Evolutionary conservation across 2,797 vertebrate genomes (phyloP), one percentile per base, ranked within the genome.

Genomic region (Oryzias sinensis): DNA sequence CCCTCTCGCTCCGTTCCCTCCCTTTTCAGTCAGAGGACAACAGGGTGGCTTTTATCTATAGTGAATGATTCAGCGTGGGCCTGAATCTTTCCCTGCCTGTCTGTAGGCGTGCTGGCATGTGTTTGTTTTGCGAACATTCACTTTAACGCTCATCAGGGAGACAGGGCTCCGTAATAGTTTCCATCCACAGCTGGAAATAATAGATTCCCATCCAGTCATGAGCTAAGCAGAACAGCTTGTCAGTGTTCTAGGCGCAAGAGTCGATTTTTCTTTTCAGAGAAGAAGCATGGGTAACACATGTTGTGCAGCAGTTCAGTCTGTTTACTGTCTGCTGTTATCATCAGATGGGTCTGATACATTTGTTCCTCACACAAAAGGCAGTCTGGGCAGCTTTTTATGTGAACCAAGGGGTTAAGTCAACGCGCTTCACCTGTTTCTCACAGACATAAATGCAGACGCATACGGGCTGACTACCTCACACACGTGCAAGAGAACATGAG

Each of bases 101-200:
- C 45, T 6, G 78, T 74, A 59, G 72, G 74, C 68, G 60, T 82
- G 77, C 59, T 6, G 13, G 47, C 47, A 29, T 53, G 56, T 50
- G 51, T 58, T 66, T 61, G 37, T 70, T 63, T 20, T 59, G 70
- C 65, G 24, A 25, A 77, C 59, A 41, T 67, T 71, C 74, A 81
- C 83, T 86, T 75, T 74, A 70, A 68, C 68, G 70, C 86, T 88
- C 87, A 91, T 87, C 84, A 81, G 87, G 78, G 84, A 74, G 74
- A 89, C 52, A 66, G 54, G 72, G 14, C 87, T 82, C 83, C 57
- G 89, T 93, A 93, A 93, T 91, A 93, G 90, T 93, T 93, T 93
- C 92, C 92, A 93, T 90, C 85, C 87, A 85, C 92, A 93, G 92
- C 90, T 93, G 92, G 91, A 92, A 92, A 90, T 91, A 90, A 93